Conservation (phyloP, 2,888 invertebrate species). For the Pandemis heparana region DNA sequence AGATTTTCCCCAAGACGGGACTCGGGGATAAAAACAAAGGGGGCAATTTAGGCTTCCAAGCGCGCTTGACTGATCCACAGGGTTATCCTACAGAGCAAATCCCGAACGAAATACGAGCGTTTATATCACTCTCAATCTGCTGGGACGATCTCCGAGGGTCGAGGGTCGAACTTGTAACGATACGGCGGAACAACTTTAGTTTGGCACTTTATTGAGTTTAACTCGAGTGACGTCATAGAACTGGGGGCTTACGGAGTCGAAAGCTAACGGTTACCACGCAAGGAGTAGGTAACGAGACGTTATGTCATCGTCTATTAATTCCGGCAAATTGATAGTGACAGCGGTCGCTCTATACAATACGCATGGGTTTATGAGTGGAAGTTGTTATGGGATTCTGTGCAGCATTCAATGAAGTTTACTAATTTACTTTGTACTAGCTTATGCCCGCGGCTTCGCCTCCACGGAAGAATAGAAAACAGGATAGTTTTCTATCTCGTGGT, state of each 20-base stretch:
- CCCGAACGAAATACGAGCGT: conserved; percentile 64
- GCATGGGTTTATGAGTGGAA: neutral
- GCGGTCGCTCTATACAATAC: neutral
- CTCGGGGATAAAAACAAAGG: conserved; percentile 67
- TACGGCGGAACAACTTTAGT: conserved; percentile 57
- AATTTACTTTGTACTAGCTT: neutral
- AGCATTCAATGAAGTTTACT: neutral
- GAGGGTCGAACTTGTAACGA: conserved; percentile 54
- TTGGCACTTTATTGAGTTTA: conserved; percentile 59
- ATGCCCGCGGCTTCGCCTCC: no score
- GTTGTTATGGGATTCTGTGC: neutral
- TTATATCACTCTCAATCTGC: conserved; percentile 67
- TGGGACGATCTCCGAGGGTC: conserved; percentile 59
- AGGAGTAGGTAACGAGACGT: conserved; percentile 8
- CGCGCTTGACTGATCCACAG: conserved; percentile 68
- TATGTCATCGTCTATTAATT: conserved; percentile 9
- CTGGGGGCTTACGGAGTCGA: conserved; percentile 20
- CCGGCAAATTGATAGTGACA: conserved; percentile 2
- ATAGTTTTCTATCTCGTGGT: no score
- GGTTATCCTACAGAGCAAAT: conserved; percentile 62
- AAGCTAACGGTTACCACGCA: conserved; percentile 12
- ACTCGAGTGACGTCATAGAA: conserved; percentile 52
- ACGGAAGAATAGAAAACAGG: no score
- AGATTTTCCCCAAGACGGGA: conserved; percentile 63
- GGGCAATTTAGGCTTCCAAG: conserved; percentile 66